phyloP scores from a whole-genome alignment of 2,797 vertebrate species.

The Harpagifer antarcticus region DNA sequence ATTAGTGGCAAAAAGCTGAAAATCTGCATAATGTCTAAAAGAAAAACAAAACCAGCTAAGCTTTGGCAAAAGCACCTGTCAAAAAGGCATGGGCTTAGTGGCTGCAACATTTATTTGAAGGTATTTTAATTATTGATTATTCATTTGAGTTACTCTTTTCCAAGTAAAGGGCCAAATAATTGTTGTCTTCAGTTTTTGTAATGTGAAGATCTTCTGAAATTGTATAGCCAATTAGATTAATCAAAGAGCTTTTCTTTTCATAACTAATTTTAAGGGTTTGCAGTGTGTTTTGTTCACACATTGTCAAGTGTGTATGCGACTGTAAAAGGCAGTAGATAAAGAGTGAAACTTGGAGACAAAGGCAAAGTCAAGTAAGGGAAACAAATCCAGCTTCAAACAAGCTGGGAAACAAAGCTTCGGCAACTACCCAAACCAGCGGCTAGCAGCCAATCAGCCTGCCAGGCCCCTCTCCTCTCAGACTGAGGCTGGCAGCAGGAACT shows the following conservation, averaged over 20 bases:
- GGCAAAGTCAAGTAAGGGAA: conserved; percentile 70
- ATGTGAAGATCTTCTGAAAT: not conserved
- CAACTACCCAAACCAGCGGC: conserved; percentile 71
- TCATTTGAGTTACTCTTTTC: not conserved
- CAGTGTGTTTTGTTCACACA: conserved; percentile 25
- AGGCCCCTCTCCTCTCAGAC: conserved; percentile 70
- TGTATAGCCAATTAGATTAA: not conserved
- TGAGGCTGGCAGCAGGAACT: conserved; percentile 66
- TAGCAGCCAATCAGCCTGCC: conserved; percentile 75
- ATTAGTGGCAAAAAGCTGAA: not conserved
- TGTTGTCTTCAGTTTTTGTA: not conserved
- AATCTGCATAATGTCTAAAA: not conserved
- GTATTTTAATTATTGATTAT: not conserved
- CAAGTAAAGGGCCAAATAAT: not conserved
- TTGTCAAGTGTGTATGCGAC: conserved; percentile 6
- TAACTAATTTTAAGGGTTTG: conserved; percentile 13
- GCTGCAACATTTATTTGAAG: not conserved
- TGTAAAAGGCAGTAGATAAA: conserved; percentile 41
- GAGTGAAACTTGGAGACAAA: conserved; percentile 44
- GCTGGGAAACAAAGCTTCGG: conserved; percentile 74
- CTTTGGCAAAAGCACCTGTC: not conserved
- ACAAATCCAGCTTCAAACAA: conserved; percentile 75
- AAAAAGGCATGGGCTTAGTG: not conserved
- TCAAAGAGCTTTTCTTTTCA: conserved; percentile 11
- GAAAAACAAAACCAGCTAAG: not conserved